Evolutionary conservation across 2,113 vertebrate species (phyloP), one percentile per base, ranked within the genome.

Genomic region (Dendrocopos noguchii): DNA sequence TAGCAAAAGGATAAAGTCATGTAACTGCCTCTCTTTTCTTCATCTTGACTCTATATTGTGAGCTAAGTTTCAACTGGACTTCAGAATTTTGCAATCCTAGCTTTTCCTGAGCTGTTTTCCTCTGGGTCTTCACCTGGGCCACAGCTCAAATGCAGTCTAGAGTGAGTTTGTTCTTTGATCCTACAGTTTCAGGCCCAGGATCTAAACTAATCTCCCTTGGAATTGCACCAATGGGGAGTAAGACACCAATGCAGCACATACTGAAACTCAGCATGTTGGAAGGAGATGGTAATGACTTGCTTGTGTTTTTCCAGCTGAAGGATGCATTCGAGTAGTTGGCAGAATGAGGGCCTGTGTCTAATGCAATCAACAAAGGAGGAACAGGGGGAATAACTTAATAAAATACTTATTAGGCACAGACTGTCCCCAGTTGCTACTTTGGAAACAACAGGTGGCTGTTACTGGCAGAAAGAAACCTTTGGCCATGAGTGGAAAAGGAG

Each of bases 231-330:
- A 21, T 12, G 13, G 20, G 6, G 15, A 81, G 14, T 64, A 27
- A 22, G 50, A 36, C 36, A 20, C 27, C 5, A 0, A 6, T 22
- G 61, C 36, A 76, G 59, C 9, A 0, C 0, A 0, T 53, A 5
- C 20, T 84, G 28, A 33, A 33, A 18, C 3, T 7, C 19, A 15
- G 53, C n/a, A 6, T 5, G 39, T 6, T 13, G 36, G 63, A 44
- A 67, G 22, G 21, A 63, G 36, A 28, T 21, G 31, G 68, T 19
- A 34, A 29, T 4, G 28, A 29, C 21, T 70, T 27, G 14, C 21
- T 44, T 13, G 22, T 2, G 0, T 44, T 50, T 31, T 21, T 20
- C 42, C 70, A 88, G 57, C 27, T 29, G 63, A 36, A 79, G 31
- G 36, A 34, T 25, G 12, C 0, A 4, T 74, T 50, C 0, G 2